Evolutionary conservation across 1,140 invertebrate genomes (phyloP).

Genomic region (Caenorhabditis brenneri): DNA sequence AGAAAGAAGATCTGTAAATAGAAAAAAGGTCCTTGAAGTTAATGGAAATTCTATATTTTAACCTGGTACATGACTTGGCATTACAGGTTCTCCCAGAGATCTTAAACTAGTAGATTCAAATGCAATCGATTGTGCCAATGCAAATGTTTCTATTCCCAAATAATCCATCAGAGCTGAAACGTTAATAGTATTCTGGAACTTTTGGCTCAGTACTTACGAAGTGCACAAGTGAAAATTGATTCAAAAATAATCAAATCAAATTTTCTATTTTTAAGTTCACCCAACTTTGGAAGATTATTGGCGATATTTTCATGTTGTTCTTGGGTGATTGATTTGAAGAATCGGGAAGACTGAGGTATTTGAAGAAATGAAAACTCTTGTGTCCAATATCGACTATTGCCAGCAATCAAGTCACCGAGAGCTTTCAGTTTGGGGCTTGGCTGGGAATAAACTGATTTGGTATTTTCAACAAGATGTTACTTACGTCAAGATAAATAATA

Average conservation of each 20-base stretch:
- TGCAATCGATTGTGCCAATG: not conserved
- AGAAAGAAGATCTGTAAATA: not conserved
- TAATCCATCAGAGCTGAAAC: slow-evolving; percentile 35
- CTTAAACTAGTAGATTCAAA: not conserved
- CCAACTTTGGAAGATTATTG: not conserved
- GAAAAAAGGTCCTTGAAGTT: not conserved
- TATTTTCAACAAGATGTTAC: not conserved
- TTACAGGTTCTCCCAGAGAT: not conserved
- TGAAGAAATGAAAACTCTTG: not conserved
- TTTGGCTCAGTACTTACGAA: not conserved
- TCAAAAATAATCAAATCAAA: not conserved
- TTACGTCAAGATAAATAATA: not conserved
- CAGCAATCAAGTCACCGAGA: not conserved
- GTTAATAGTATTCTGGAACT: not conserved
- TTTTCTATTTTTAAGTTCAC: not conserved
- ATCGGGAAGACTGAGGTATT: not conserved
- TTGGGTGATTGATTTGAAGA: not conserved
- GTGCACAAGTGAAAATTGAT: not conserved
- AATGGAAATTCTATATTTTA: not conserved
- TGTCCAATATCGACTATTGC: not conserved
- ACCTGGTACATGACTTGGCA: slow-evolving; percentile 30
- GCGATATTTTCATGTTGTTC: not conserved
- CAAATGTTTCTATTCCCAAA: not conserved
- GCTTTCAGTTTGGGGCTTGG: not conserved
- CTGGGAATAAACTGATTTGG: not conserved